Conservation (phyloP, 2,113 vertebrate genomes). For the Tretioscincus oriximinensis region DNA sequence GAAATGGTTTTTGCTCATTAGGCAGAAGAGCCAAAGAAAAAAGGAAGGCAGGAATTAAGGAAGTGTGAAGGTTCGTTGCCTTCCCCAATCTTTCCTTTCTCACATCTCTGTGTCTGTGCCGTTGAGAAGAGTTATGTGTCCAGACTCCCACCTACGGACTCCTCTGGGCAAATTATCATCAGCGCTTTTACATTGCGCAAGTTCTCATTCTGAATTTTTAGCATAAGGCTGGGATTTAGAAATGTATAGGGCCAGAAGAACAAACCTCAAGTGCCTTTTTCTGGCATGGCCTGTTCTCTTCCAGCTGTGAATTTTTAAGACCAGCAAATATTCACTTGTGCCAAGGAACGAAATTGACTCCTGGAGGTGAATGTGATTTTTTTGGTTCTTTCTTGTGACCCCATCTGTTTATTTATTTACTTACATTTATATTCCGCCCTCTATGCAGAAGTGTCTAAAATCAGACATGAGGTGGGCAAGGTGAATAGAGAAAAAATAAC, state of each 20-base stretch:
- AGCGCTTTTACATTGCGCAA: neutral
- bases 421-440: no score
- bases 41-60: neutral
- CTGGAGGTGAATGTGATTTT: no score
- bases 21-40: neutral
- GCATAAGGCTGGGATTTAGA: neutral
- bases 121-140: neutral
- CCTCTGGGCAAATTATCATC: neutral
- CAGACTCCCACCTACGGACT: neutral
- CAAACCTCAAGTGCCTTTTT: neutral
- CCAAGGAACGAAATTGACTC: neutral
- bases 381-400: no score
- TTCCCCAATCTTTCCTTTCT: neutral
- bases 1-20: neutral
- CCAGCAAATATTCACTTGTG: no score
- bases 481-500: no score
- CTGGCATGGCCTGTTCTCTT: no score
- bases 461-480: no score
- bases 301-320: neutral
- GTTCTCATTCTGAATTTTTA: neutral
- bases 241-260: no score
- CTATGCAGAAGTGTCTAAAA: no score
- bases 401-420: no score
- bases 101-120: neutral
- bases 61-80: neutral